Percentiles rank a stretch among this genome's conserved stretches.
These are phyloP conservation scores for Pseudopleuronectes americanus DNA, from an alignment of 2,797 vertebrate species.

Conservation along the genomic window DNA sequence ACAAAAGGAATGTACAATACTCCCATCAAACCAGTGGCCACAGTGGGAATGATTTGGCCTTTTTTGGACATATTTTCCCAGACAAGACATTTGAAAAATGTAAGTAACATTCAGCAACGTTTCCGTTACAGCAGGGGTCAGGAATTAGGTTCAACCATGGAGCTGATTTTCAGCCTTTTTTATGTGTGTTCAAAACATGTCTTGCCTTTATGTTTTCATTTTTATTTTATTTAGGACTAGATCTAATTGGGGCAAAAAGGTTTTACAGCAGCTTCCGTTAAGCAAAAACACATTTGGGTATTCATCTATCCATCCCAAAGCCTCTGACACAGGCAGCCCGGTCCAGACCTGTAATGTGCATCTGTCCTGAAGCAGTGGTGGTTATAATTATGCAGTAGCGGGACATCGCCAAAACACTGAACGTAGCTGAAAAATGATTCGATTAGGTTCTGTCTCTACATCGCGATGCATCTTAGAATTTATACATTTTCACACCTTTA, in stretches of 20 bases:
- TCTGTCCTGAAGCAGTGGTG: too few species aligned
- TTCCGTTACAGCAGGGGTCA: background rate
- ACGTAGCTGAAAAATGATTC: too few species aligned
- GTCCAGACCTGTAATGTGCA: too few species aligned
- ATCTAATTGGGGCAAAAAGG: background rate
- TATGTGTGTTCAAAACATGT: too few species aligned
- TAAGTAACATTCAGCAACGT: background rate
- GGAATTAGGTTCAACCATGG: background rate
- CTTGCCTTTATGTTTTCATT: background rate
- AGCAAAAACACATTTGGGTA: too few species aligned
- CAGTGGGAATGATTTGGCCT: constrained; percentile 1
- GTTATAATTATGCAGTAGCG: too few species aligned
- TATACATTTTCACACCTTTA: too few species aligned
- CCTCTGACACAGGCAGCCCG: too few species aligned
- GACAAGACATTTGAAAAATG: background rate
- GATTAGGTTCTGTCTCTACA: too few species aligned
- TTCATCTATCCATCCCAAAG: too few species aligned
- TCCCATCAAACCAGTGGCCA: background rate
- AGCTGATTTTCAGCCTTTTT: background rate
- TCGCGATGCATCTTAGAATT: too few species aligned
- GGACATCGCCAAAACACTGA: too few species aligned
- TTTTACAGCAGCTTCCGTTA: background rate
- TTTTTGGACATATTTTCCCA: constrained; percentile 11
- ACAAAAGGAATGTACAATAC: background rate
- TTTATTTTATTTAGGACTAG: background rate